Evolutionary conservation across 2,113 vertebrate species (phyloP), one percentile per base, ranked within the genome.

Genomic region (Chrysemys picta): DNA sequence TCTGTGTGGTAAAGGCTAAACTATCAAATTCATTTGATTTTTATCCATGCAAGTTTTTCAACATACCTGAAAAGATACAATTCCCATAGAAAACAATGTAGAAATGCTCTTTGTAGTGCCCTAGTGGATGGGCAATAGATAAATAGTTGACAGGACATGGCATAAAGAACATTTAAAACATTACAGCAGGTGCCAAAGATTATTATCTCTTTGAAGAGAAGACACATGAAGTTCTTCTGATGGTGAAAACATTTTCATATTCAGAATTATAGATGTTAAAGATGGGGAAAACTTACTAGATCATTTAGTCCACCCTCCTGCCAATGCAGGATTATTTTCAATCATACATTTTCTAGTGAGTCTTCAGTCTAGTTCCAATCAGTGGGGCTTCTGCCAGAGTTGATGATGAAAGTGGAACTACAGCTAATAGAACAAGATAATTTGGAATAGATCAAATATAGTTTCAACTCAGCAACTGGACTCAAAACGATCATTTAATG

Each of bases 101-200:
- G 89, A 82, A 87, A 12, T 21, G 65, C 31, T 49, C 49, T 85
- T 17, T 79, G 3, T 21, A 24, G 35, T 90, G 50, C 54, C 85
- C 16, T 86, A 69, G 50, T 38, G 45, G 1, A 16, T 8, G 90
- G 5, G 75, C 3, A 85, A 82, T 75, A 93, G 75, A 47, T 75
- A 96, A 97, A 90, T n/a, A 87, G 59, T 89, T 91, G 93, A 85
- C 91, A 95, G 95, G 81, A 24, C 4, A 45, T 76, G 52, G 90
- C 29, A 65, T 35, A 65, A 16, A 35, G 31, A 65, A 65, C 31
- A 65, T 65, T 35, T 65, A 65, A 35, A 65, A 17, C 59, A 35
- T 65, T 65, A 35, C 88, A 93, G 54, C 59, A 76, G 16, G 13
- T 93, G 13, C 29, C 29, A 65, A 31, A 14, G 31, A 65, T 35